Evolutionary conservation across 2,113 vertebrate species (phyloP).

Genomic region (Anoplopoma fimbria): DNA sequence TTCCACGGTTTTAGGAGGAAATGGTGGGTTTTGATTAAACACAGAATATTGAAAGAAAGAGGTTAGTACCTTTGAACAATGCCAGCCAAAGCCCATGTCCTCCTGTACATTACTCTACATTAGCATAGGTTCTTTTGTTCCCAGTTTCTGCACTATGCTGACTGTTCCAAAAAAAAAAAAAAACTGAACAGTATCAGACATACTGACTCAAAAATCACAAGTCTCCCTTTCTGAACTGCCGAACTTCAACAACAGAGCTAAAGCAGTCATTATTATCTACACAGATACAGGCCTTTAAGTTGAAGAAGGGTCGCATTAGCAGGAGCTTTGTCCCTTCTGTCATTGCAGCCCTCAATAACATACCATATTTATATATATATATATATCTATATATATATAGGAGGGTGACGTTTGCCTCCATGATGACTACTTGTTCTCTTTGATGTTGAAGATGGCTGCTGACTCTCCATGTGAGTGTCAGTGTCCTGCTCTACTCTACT

Average conservation of each 20-base stretch:
- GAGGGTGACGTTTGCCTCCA: conserved; percentile 35
- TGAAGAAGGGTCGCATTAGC: background rate
- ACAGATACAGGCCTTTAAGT: background rate
- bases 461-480: background rate
- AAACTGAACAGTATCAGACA: no score
- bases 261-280: background rate
- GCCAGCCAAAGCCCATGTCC: background rate
- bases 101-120: background rate
- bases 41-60: background rate
- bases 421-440: conserved; percentile 52
- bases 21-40: no score
- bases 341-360: background rate
- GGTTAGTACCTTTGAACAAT: background rate
- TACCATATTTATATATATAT: background rate
- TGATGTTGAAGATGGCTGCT: conserved; percentile 45
- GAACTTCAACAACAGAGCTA: background rate
- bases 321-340: background rate
- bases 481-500: conserved; percentile 39
- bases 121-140: background rate
- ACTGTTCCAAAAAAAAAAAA: background rate
- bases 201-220: background rate
- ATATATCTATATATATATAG: no score
- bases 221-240: background rate
- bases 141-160: background rate
- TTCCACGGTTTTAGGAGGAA: no score